Evolutionary conservation across 2,797 vertebrate species (phyloP).

Genomic region (Acanthiza pusilla): DNA sequence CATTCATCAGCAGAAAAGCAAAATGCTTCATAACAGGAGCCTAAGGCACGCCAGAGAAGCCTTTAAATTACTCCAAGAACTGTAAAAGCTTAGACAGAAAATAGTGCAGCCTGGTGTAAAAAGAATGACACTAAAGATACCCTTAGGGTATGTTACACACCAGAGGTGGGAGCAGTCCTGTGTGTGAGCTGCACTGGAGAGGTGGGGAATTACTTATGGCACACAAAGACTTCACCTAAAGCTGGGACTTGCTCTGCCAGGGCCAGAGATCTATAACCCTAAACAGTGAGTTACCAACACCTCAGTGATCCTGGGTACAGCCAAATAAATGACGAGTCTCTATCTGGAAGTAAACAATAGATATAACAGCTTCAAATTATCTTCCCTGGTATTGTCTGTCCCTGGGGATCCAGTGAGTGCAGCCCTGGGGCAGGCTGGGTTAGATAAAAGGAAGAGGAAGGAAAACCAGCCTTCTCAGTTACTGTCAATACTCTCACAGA

Average conservation of each 20-base stretch:
- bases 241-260: neutral
- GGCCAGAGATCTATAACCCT: neutral
- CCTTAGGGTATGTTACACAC: neutral
- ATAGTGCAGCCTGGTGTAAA: neutral
- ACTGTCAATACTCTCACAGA: neutral
- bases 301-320: neutral
- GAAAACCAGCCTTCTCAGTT: neutral
- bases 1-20: constrained; percentile 29
- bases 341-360: neutral
- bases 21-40: neutral
- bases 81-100: neutral
- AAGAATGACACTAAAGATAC: neutral
- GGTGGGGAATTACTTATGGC: accelerated
- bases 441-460: neutral
- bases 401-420: neutral
- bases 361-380: neutral
- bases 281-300: neutral
- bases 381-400: neutral
- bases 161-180: neutral
- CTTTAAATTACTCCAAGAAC: neutral
- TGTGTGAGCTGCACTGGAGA: neutral
- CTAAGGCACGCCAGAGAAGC: neutral
- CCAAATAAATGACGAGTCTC: neutral
- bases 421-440: neutral
- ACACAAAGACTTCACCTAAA: neutral